A percentile compares a stretch with the other conserved stretches of the same genome.
Conservation (phyloP, 1,140 invertebrate species). For the Thaumetopoea pityocampa region DNA sequence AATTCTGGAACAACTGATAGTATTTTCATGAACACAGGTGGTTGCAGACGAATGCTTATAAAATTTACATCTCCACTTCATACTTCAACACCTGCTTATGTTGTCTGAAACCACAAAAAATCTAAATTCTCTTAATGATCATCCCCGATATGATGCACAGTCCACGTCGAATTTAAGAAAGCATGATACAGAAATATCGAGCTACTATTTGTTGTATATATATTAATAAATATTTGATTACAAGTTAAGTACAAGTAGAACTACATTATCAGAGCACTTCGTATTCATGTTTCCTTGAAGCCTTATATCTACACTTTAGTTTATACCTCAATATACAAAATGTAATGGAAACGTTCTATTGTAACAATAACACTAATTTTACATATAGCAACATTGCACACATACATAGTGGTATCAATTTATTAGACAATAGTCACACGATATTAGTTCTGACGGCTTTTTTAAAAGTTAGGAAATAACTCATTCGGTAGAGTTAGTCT, state of each 20-base stretch:
- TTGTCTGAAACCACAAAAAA: no score
- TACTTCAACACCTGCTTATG: no score
- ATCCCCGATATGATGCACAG: no score
- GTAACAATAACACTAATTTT: constrained; percentile 35
- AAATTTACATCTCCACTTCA: no score
- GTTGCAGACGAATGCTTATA: no score
- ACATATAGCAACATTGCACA: constrained; percentile 24
- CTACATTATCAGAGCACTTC: constrained; percentile 48
- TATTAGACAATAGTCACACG: no score
- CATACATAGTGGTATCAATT: not conserved
- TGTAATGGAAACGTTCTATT: constrained; percentile 32
- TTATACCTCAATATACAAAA: constrained; percentile 38
- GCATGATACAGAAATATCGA: constrained; percentile 7
- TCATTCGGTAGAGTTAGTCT: no score
- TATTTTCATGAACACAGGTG: no score
- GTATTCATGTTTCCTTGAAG: constrained; percentile 39
- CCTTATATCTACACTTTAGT: constrained; percentile 24
- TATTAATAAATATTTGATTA: constrained; percentile 44
- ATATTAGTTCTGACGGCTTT: no score
- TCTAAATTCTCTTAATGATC: no score
- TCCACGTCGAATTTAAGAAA: not conserved
- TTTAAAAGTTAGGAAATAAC: no score
- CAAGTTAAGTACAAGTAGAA: constrained; percentile 57
- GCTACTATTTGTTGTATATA: constrained; percentile 13
- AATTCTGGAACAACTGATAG: no score